These are phyloP conservation scores for Eira barbara DNA, from an alignment of 2,113 vertebrate genomes.

Conservation along the genomic window DNA sequence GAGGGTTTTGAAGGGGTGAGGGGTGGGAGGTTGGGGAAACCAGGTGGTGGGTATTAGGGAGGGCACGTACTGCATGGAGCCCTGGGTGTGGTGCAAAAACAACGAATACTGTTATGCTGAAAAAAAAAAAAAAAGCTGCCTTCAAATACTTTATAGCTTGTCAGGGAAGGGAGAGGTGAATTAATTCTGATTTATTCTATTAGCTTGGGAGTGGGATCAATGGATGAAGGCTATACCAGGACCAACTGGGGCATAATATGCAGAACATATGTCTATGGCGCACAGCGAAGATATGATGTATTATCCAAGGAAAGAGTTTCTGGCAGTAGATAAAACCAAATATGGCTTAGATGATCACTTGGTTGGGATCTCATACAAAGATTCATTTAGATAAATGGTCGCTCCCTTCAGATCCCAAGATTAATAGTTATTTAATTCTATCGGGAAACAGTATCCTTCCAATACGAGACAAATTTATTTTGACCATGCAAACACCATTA, in stretches of 20 bases:
- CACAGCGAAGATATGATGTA: not conserved
- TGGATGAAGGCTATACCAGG: not conserved
- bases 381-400: not conserved
- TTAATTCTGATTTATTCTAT: not conserved
- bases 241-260: not conserved
- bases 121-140: not conserved
- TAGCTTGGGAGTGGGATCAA: not conserved
- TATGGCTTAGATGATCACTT: not conserved
- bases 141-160: not conserved
- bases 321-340: not conserved
- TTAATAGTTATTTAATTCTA: not conserved
- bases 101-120: too few species aligned
- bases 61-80: too few species aligned
- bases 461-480: not conserved
- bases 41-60: too few species aligned
- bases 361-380: not conserved
- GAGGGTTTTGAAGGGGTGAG: too few species aligned
- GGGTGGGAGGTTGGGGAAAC: too few species aligned
- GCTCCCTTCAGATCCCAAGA: not conserved
- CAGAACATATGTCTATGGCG: not conserved
- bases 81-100: too few species aligned
- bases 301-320: not conserved
- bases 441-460: not conserved
- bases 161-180: not conserved
- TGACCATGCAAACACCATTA: not conserved